Evolutionary conservation across 2,113 vertebrate species (phyloP).

Genomic region (Boleophthalmus pectinirostris): DNA sequence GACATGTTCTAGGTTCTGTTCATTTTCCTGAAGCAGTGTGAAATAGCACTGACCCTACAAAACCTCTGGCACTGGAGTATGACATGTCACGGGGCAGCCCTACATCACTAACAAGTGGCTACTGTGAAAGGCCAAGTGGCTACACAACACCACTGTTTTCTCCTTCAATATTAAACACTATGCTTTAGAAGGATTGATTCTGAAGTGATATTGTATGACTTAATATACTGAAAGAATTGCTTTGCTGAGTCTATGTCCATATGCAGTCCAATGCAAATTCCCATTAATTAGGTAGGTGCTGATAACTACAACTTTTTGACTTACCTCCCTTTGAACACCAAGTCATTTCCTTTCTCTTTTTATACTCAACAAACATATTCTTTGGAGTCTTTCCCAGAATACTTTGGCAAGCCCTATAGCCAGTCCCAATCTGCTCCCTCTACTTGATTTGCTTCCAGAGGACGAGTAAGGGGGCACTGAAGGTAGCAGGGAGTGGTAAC

Average conservation of each 20-base stretch:
- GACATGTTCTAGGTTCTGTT: constrained; percentile 50
- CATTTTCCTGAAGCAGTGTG: constrained; percentile 70
- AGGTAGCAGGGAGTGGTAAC: constrained; percentile 42
- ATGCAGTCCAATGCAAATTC: constrained; percentile 51
- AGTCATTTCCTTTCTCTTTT: constrained; percentile 83
- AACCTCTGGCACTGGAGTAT: constrained; percentile 64
- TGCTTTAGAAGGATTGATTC: not conserved
- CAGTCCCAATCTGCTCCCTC: constrained; percentile 70
- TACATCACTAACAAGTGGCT: constrained; percentile 52
- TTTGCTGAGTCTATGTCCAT: constrained; percentile 56
- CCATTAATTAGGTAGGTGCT: constrained; percentile 36
- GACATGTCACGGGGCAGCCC: constrained; percentile 70
- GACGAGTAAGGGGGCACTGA: constrained; percentile 64
- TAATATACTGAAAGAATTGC: not conserved
- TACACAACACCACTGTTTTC: not conserved
- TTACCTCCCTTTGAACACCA: constrained; percentile 69
- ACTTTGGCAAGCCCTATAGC: constrained; percentile 72
- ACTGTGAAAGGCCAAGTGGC: constrained; percentile 14
- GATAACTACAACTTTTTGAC: constrained; percentile 54
- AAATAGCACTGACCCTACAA: constrained; percentile 71
- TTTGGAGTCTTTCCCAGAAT: constrained; percentile 82
- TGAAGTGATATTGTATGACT: not conserved
- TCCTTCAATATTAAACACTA: constrained; percentile 1
- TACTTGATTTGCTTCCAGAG: constrained; percentile 75
- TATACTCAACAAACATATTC: constrained; percentile 81